Base-by-base conservation (phyloP, 1,140 invertebrate species). In the Euura lappo region DNA sequence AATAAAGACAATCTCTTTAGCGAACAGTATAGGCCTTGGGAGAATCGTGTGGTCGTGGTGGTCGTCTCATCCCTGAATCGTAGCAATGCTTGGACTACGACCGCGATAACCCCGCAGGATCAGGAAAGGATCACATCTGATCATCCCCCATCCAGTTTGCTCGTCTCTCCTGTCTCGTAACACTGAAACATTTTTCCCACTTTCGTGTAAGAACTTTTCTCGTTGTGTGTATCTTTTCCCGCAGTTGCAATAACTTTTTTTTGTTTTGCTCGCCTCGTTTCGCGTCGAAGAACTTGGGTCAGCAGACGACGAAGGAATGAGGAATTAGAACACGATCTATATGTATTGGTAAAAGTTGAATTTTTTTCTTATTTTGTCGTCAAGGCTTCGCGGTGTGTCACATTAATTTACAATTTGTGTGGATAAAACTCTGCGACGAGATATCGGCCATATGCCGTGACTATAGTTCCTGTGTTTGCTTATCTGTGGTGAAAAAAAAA, bases 321-420 rank as follows among this genome's bases (percentile, higher is more conserved):
- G 51, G 13, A n/a, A n/a, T 60, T 28, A 28, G 28, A 28, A 28
- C 28, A 28, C 28, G 51, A 60, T 11, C 51, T 4, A 60, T 8
- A 28, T 28, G 28, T 28, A 28, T 28, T 28, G 28, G 28, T 28
- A 28, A 28, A 28, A 28, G 28, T 28, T 73, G 77, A 64, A 10
- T 68, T 68, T 64, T 64, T 64, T 64, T 64, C 13, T 64, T 64
- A 10, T 64, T 64, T 2, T 2, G 8, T 68, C 42, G 11, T 28
- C 66, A 44, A 74, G 70, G 43, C 68, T 13, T 60, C 67, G 74
- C 28, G 28, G 64, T 71, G 74, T 77, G 80, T 78, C 75, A 74
- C 77, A 81, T 83, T 83, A 83, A 83, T 83, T 83, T 83, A 81
- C 80, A 83, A 83, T 83, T 83, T 81, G 77, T 73, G 72, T 28